Base-by-base conservation (phyloP, 2,113 vertebrate genomes). In the Charadrius vociferus region DNA sequence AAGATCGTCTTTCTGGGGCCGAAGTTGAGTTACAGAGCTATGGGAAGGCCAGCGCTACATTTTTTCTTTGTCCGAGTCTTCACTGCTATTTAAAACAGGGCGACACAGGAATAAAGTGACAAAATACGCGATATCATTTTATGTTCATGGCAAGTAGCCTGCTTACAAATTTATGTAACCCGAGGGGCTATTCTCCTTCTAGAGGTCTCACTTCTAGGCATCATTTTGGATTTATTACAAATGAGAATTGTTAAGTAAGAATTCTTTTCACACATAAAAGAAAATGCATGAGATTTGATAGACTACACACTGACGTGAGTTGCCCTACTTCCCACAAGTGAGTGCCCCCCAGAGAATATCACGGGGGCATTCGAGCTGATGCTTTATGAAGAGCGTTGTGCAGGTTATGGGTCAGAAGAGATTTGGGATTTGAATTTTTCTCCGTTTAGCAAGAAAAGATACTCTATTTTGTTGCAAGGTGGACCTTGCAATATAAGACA, bases 31-130 rank as follows among this genome's bases (percentile, higher is more conserved):
- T 92, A 12, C 52, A 20, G 66, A 45, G 11, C 58, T 34, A 4
- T 0, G 16, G 19, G 3, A 62, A 81, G 12, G 16, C 32, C 21
- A 11, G 11, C 18, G 5, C 81, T 21, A 0, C 14, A 1, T 55
- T 66, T 37, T 34, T 63, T 15, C 37, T 73, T 26, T 24, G 11
- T 45, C 26, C 1, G 1, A n/a, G 10, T 3, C 21, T 45, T 49
- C 29, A 5, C 6, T 1, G 70, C 34, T 70, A 16, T 3, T 80
- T 65, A 13, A 8, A 79, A 12, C 17, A 26, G n/a, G 2, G 27
- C 62, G 29, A 56, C 13, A 3, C 32, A 4, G 17, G 34, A 53
- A 50, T 41, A 55, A 73, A 88, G 47, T 8, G n/a, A 30, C 72
- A 77, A 55, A 91, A 74, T 18, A 11, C 26, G 16, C 20, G 0